Conservation (phyloP, 2,797 vertebrate genomes). For the Nannoperca australis region DNA sequence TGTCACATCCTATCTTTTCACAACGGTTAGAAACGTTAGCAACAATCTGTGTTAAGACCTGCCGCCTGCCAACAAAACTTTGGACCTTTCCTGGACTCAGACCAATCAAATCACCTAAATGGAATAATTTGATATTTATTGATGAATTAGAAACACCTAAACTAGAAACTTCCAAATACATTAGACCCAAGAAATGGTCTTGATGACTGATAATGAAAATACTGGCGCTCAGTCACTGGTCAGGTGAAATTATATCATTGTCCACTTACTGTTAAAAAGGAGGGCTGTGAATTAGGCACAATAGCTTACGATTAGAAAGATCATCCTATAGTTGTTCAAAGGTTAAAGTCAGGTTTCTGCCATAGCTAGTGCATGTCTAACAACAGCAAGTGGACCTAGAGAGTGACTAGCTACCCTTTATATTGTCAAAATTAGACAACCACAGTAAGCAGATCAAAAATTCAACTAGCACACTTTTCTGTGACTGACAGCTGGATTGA, state of each 20-base stretch:
- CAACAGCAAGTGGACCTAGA: too few relatives aligned
- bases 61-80: background rate
- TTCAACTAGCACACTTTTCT: background rate
- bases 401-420: background rate
- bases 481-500: constrained; percentile 38
- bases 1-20: constrained; percentile 1
- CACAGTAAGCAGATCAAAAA: background rate
- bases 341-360: background rate
- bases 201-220: background rate
- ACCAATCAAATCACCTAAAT: background rate
- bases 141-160: constrained; percentile 10
- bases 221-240: background rate
- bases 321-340: background rate
- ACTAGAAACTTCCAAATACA: background rate
- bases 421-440: background rate
- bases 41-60: background rate
- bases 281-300: background rate
- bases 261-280: background rate
- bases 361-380: background rate
- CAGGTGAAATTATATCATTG: too few relatives aligned
- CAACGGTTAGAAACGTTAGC: background rate
- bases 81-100: background rate
- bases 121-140: background rate
- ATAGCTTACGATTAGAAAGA: background rate
- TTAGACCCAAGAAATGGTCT: background rate